Conservation (phyloP, 2,113 vertebrate genomes). For the Pimephales promelas region DNA sequence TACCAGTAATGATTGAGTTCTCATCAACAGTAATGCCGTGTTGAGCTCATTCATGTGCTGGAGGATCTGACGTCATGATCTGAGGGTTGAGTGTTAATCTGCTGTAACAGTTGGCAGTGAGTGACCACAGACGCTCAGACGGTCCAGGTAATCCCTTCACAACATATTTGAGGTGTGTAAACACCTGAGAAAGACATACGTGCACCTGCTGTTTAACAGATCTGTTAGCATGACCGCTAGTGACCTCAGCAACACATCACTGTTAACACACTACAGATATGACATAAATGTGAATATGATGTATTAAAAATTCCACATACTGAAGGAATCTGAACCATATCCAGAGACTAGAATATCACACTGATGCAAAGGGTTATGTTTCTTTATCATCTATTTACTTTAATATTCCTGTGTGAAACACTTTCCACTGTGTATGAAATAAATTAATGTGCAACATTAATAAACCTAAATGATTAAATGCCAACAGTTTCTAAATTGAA, state of each 20-base stretch:
- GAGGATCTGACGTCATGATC: not conserved
- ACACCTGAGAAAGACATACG: not conserved
- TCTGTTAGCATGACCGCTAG: not conserved
- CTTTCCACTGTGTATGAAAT: not conserved
- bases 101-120: not conserved
- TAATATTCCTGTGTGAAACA: not conserved
- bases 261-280: not conserved
- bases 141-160: not conserved
- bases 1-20: not conserved
- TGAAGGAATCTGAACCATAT: not conserved
- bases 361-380: no score
- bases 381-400: not conserved
- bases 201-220: not conserved
- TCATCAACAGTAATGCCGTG: not conserved
- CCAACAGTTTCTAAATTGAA: no score
- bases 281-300: not conserved
- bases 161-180: not conserved
- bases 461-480: not conserved
- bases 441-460: not conserved
- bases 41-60: not conserved
- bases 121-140: not conserved
- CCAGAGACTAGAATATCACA: not conserved
- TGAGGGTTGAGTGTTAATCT: not conserved
- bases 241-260: not conserved
- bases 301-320: not conserved